phyloP scores from a whole-genome alignment of 2,797 vertebrate genomes.

The Lepilemur septentrionalis region DNA sequence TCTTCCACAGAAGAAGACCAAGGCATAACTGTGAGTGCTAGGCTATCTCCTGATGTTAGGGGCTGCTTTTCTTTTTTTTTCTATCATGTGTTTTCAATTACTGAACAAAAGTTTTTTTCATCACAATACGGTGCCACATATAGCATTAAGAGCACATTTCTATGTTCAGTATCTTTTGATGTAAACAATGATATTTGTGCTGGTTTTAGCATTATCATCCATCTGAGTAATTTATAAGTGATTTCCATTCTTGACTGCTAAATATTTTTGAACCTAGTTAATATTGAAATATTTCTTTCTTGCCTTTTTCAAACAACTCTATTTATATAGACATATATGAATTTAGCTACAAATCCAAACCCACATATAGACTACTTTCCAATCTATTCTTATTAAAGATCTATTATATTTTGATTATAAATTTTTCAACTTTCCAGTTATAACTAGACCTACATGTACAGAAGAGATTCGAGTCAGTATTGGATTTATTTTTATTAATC shows the following conservation, averaged over 20 bases:
- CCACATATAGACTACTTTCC: not conserved
- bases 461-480: not conserved
- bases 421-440: not conserved
- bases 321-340: not conserved
- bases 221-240: slow-evolving; percentile 22
- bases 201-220: not conserved
- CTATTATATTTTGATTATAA: not conserved
- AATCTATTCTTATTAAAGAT: not conserved
- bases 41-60: not conserved
- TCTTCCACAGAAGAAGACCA: not conserved
- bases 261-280: slow-evolving; percentile 16
- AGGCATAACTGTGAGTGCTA: not conserved
- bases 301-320: not conserved
- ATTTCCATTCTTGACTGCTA: not conserved
- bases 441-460: not conserved
- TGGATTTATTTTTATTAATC: not conserved
- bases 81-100: not conserved
- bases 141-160: not conserved
- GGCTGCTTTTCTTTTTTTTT: not conserved
- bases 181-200: not conserved
- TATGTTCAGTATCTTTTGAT: slow-evolving; percentile 14
- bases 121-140: not conserved
- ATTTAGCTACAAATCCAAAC: not conserved
- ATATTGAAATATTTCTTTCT: not conserved
- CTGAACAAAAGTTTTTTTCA: not conserved